A percentile compares a stretch with the other conserved stretches of the same genome.
Conservation (phyloP, 2,113 vertebrate genomes). For the Axis porcinus region DNA sequence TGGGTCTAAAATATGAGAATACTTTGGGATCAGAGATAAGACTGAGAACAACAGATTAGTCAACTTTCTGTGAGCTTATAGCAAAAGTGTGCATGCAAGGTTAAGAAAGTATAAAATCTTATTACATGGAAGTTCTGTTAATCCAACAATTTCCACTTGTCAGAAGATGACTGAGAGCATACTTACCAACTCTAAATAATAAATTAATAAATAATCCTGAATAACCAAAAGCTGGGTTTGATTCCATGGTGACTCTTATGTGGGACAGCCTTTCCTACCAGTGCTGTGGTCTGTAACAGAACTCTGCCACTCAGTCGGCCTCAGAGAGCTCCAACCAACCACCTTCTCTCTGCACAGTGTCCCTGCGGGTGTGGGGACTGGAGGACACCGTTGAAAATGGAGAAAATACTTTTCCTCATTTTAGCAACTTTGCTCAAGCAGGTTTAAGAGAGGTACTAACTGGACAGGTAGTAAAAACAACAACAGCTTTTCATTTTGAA, state of each 20-base stretch:
- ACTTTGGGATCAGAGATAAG: background rate
- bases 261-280: background rate
- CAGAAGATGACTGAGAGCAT: background rate
- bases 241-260: background rate
- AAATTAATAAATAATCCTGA: background rate
- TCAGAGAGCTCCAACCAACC: background rate
- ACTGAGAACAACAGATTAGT: background rate
- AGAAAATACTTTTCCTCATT: background rate
- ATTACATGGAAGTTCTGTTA: background rate
- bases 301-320: background rate
- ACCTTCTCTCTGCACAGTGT: background rate
- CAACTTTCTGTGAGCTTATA: background rate
- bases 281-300: background rate
- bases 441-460: background rate
- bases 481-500: background rate
- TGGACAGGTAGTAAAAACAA: background rate
- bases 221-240: background rate
- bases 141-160: background rate
- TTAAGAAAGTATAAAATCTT: background rate
- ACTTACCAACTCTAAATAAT: background rate
- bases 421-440: background rate
- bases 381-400: background rate
- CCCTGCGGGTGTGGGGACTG: background rate
- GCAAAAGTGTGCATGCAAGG: background rate
- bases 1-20: conserved; percentile 9